phyloP scores from a whole-genome alignment of 1,140 invertebrate species.

The Macrobrachium nipponense region DNA sequence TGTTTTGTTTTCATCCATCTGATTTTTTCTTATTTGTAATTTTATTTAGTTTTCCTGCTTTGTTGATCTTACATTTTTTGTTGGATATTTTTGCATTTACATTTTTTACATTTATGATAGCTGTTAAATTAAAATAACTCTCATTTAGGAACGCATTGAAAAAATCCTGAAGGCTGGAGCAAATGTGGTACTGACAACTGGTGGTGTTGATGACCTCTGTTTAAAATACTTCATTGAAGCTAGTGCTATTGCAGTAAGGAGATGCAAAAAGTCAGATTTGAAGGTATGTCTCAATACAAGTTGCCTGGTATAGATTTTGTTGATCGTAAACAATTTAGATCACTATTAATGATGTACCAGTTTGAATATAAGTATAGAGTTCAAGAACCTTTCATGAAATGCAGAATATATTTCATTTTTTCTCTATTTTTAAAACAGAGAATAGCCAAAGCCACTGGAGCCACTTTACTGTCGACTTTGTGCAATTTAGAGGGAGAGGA shows the following conservation, averaged over 20 bases:
- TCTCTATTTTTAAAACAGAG: slow-evolving; percentile 69
- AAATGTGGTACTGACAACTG: slow-evolving; percentile 95
- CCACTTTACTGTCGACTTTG: slow-evolving; percentile 89
- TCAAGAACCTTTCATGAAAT: too few species aligned
- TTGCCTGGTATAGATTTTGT: not conserved
- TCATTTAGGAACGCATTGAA: slow-evolving; percentile 82
- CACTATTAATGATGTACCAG: slow-evolving; percentile 58
- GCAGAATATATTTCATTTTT: slow-evolving; percentile 57
- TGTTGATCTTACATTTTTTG: not conserved
- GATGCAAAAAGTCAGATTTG: slow-evolving; percentile 96
- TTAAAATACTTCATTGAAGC: slow-evolving; percentile 99
- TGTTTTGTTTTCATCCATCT: too few species aligned
- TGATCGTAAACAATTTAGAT: too few species aligned
- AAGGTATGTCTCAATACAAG: slow-evolving; percentile 69
- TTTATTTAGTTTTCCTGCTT: too few species aligned
- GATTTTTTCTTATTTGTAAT: too few species aligned
- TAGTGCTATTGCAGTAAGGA: slow-evolving; percentile 95
- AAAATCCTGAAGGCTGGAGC: slow-evolving; percentile 95
- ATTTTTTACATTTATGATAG: not conserved
- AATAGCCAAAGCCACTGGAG: slow-evolving; percentile 99
- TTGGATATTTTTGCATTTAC: not conserved
- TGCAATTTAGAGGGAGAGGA: slow-evolving; percentile 98
- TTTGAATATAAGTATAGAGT: not conserved
- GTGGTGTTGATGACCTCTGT: slow-evolving; percentile 98
- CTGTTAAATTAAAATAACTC: not conserved